These are phyloP conservation scores for Drosophila tropicalis DNA, from an alignment of 1,140 invertebrate species.

Conservation along the genomic window DNA sequence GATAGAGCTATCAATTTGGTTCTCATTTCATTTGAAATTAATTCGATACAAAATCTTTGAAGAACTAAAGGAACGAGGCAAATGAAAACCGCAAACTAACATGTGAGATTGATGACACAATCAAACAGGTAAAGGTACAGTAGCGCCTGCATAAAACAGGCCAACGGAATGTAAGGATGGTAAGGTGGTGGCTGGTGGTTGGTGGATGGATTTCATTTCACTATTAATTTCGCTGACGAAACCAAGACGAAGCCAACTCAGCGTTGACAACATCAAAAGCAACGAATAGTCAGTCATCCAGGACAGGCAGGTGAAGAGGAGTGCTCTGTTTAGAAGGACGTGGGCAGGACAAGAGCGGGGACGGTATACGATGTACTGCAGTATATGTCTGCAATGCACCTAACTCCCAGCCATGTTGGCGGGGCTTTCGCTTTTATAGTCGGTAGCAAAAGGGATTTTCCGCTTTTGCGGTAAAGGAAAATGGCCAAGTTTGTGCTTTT, in stretches of 20 bases:
- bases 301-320: conserved; percentile 1
- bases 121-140: conserved; percentile 57
- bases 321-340: neutral
- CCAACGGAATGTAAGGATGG: conserved; percentile 22
- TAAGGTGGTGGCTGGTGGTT: conserved; percentile 1
- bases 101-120: conserved; percentile 77
- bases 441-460: conserved; percentile 70
- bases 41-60: conserved; percentile 13
- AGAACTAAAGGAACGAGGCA: neutral
- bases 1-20: neutral
- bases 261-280: conserved; percentile 72
- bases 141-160: conserved; percentile 36
- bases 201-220: conserved; percentile 74
- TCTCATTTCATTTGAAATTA: conserved; percentile 9
- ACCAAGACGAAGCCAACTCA: conserved; percentile 30
- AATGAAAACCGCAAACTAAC: conserved; percentile 36
- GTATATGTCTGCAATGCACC: conserved; percentile 21
- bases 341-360: neutral
- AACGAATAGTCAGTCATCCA: conserved; percentile 48
- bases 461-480: conserved; percentile 66
- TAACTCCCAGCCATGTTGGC: conserved; percentile 39
- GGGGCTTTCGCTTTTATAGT: conserved; percentile 72
- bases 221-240: conserved; percentile 77
- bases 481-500: conserved; percentile 53
- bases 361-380: neutral